Evolutionary conservation across 2,888 invertebrate species (phyloP).

Genomic region (Smittia aterrima): DNA sequence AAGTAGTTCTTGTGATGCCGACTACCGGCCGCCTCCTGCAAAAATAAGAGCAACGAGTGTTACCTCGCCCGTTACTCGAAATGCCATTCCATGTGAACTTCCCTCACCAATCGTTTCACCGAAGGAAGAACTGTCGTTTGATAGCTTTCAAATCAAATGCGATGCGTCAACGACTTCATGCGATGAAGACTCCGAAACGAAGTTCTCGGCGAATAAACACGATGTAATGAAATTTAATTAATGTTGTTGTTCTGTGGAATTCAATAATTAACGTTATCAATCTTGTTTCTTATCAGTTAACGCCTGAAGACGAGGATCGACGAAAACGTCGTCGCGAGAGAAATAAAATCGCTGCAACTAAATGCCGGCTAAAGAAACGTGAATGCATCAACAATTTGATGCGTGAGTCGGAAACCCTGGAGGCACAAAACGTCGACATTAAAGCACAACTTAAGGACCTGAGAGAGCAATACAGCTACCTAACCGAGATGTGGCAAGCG

Average conservation of each 20-base stretch:
- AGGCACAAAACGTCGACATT: slow-evolving; percentile 79
- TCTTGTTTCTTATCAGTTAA: slow-evolving; percentile 61
- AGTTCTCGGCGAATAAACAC: slow-evolving; percentile 56
- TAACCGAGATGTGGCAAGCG: slow-evolving; percentile 74
- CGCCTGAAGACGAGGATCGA: slow-evolving; percentile 88
- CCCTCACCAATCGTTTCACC: slow-evolving; percentile 53
- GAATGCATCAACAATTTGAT: slow-evolving; percentile 83
- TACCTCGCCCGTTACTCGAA: slow-evolving; percentile 46
- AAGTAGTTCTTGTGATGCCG: slow-evolving; percentile 58
- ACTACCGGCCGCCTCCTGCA: slow-evolving; percentile 51
- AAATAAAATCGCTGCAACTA: slow-evolving; percentile 92
- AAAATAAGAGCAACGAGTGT: slow-evolving; percentile 47
- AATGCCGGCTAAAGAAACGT: slow-evolving; percentile 90
- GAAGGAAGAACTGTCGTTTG: slow-evolving; percentile 47
- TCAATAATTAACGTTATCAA: neutral
- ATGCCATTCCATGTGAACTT: slow-evolving; percentile 53
- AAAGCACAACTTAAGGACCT: slow-evolving; percentile 80
- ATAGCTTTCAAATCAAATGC: slow-evolving; percentile 19
- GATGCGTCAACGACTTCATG: slow-evolving; percentile 49
- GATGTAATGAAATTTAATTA: slow-evolving; percentile 52
- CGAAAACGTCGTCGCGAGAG: slow-evolving; percentile 81
- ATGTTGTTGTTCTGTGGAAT: slow-evolving; percentile 35
- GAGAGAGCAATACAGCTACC: slow-evolving; percentile 72
- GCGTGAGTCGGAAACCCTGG: slow-evolving; percentile 80
- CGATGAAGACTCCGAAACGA: slow-evolving; percentile 62